Evolutionary conservation across 1,140 invertebrate species (phyloP), one percentile per base, ranked within the genome.

Genomic region (Hylaeus anthracinus): DNA sequence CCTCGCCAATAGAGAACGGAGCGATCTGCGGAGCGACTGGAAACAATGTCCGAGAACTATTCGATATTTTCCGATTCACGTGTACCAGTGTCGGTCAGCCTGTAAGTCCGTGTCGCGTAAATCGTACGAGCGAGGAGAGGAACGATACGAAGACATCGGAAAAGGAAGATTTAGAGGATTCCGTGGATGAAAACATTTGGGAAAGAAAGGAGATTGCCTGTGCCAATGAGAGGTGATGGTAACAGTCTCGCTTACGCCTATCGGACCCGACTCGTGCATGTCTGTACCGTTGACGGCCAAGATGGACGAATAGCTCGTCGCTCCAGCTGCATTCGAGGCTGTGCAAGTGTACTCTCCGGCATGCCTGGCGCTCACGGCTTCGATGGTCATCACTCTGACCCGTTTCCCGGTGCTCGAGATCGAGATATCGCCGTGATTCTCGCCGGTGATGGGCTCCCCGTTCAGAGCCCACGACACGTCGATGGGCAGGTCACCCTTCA

Each of bases 261-360:
- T 79, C 55, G 6, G 45, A 63, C 60, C 72, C 39, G 14, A 14
- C 74, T 72, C 84, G 79, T 86, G 85, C 76, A 81, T 45, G 65
- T 72, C 61, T 82, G 80, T 92, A 97, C 96, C 96, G 94, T 97
- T 96, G 83, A 97, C 95, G 90, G 95, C 94, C 88, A 97, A 93
- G 86, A 93, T 93, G 55, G 96, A 94, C 61, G 96, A 95, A 89
- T 96, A 95, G 88, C 95, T 95, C 67, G 94, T 94, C 83, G 92
- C 92, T 78, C 96, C 96, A 83, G 96, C 96, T 43, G 91, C 92
- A 92, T 97, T 97, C 70, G 94, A 94, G 85, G 96, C 97, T 66
- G 94, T 94, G 94, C 97, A 97, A 67, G 97, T 96, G 92, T 98
- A 98, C 91, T 97, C 96, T 67, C 97, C 97, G 60, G 95, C 95